Evolutionary conservation across 1,140 invertebrate genomes (phyloP).

Genomic region (Heliothis subflexa): DNA sequence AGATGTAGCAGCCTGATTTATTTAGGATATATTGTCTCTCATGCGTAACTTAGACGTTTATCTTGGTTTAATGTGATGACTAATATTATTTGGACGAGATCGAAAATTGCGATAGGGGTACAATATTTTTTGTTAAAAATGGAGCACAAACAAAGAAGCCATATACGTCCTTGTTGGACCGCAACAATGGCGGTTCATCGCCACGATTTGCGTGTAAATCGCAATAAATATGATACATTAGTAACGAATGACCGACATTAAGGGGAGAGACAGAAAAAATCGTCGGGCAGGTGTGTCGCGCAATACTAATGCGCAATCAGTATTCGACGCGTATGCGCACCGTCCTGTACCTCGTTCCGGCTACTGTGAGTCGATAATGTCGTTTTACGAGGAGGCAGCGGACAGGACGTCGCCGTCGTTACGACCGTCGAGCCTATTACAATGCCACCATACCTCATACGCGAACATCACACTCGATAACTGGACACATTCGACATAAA

Average conservation of each 20-base stretch:
- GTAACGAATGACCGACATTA: conserved; percentile 84
- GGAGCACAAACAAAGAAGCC: conserved; percentile 61
- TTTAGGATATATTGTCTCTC: conserved; percentile 61
- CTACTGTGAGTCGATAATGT: conserved; percentile 85
- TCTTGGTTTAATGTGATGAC: conserved; percentile 44
- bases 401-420: conserved; percentile 85
- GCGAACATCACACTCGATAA: conserved; percentile 70
- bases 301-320: conserved; percentile 85
- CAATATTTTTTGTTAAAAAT: conserved; percentile 25
- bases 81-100: conserved; percentile 45
- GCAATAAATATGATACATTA: conserved; percentile 84
- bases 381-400: conserved; percentile 83
- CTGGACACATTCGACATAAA: conserved; percentile 61
- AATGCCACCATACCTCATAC: conserved; percentile 81
- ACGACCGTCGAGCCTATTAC: conserved; percentile 84
- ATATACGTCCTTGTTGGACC: conserved; percentile 70
- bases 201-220: conserved; percentile 70
- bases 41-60: conserved; percentile 45
- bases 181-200: conserved; percentile 73
- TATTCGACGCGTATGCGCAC: conserved; percentile 80
- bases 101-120: conserved; percentile 29
- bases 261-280: conserved; percentile 84
- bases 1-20: conserved; percentile 72
- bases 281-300: conserved; percentile 81
- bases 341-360: conserved; percentile 85